phyloP scores from a whole-genome alignment of 2,797 vertebrate genomes.

The Protosalanx chinensis region DNA sequence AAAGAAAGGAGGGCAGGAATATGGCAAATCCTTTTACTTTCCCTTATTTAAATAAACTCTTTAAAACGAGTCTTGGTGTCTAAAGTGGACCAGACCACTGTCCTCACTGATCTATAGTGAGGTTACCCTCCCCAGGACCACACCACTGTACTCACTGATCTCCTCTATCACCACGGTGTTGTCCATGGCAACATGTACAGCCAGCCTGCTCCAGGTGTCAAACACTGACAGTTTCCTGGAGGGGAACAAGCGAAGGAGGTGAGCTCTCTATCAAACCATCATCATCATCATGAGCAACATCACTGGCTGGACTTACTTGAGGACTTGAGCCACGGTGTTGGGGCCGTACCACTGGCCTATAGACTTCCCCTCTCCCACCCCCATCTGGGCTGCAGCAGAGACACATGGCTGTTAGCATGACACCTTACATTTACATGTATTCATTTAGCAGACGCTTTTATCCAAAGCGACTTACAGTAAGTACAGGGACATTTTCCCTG shows the following conservation, averaged over 20 bases:
- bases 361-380: constrained; percentile 97
- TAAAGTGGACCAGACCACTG: not conserved
- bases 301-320: constrained; percentile 81
- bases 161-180: constrained; percentile 98
- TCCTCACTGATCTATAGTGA: too few relatives aligned
- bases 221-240: constrained; percentile 92
- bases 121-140: too few relatives aligned
- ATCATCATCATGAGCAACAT: not conserved
- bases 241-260: not conserved
- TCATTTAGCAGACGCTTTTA: too few relatives aligned
- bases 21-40: not conserved
- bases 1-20: too few relatives aligned
- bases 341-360: constrained; percentile 99
- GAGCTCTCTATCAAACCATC: not conserved
- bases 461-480: too few relatives aligned
- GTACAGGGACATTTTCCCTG: too few relatives aligned
- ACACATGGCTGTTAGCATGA: not conserved
- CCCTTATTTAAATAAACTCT: too few relatives aligned
- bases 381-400: constrained; percentile 90
- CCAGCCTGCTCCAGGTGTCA: constrained; percentile 91
- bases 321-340: constrained; percentile 97
- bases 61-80: not conserved
- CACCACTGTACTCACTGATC: constrained; percentile 83
- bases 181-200: constrained; percentile 98
- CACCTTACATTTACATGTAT: not conserved